Conservation (phyloP, 2,113 vertebrate species). For the Centropristis striata region DNA sequence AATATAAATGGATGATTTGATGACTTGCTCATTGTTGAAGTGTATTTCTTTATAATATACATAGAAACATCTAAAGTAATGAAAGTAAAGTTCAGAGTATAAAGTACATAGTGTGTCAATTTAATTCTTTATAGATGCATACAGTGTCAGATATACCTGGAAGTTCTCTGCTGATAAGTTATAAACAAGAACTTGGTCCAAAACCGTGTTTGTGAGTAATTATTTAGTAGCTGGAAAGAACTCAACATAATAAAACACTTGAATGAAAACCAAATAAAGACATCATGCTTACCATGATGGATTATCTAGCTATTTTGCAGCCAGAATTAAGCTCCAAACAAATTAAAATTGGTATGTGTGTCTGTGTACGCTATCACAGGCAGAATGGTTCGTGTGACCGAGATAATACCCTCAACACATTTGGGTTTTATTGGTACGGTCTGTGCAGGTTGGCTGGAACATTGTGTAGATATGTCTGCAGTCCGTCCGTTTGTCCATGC, state of each 20-base stretch:
- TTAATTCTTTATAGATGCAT: not conserved
- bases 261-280: conserved; percentile 43
- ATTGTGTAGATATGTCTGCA: not conserved
- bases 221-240: conserved; percentile 20
- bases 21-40: too few species aligned
- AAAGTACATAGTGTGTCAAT: too few species aligned
- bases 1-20: too few species aligned
- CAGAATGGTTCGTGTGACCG: not conserved
- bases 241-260: conserved; percentile 31
- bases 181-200: not conserved
- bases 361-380: not conserved
- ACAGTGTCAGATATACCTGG: not conserved
- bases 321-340: conserved; percentile 3
- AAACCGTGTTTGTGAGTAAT: not conserved
- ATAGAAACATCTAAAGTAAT: too few species aligned
- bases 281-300: conserved; percentile 6
- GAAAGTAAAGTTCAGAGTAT: too few species aligned
- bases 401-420: conserved; percentile 10
- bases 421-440: not conserved
- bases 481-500: not conserved
- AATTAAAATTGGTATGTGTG: conserved; percentile 24
- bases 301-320: conserved; percentile 22
- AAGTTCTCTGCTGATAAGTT: not conserved
- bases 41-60: not conserved
- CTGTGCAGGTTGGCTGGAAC: not conserved